Percentiles rank a stretch among this genome's conserved stretches.
Evolutionary conservation across 2,797 vertebrate species (phyloP).

Genomic region (Bradypodion ventrale): DNA sequence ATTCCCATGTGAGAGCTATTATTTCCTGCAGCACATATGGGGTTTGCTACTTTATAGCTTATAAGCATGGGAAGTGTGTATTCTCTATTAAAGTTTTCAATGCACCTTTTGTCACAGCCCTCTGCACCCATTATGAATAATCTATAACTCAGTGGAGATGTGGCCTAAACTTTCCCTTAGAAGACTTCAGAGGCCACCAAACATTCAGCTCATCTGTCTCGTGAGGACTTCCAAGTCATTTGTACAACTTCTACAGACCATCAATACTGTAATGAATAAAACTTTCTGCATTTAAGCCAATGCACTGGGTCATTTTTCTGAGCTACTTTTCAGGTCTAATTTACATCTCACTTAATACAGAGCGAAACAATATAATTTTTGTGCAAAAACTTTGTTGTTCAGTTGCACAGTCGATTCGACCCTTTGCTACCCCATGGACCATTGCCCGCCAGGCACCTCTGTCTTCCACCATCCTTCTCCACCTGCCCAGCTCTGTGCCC

Average conservation of each 20-base stretch:
- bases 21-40: neutral
- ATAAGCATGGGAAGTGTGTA: slow-evolving; percentile 28
- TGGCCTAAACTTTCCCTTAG: slow-evolving; percentile 7
- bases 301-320: too few species aligned
- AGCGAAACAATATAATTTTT: too few species aligned
- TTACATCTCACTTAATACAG: too few species aligned
- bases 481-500: too few species aligned
- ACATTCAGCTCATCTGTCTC: slow-evolving; percentile 31
- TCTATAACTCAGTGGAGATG: slow-evolving; percentile 20
- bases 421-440: too few species aligned
- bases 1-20: neutral
- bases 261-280: slow-evolving; percentile 40
- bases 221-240: slow-evolving; percentile 4
- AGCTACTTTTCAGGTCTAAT: too few species aligned
- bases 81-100: slow-evolving; percentile 26
- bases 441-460: too few species aligned
- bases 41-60: slow-evolving; percentile 10
- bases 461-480: too few species aligned
- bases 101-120: neutral
- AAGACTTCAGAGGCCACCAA: slow-evolving; percentile 20
- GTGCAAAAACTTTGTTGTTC: too few species aligned
- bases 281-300: slow-evolving; percentile 24
- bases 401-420: too few species aligned
- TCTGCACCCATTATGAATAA: neutral
- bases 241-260: neutral